A percentile compares a stretch with the other conserved stretches of the same genome.
Conservation (phyloP, 2,888 invertebrate genomes). For the Hirudinaria manillensis region DNA sequence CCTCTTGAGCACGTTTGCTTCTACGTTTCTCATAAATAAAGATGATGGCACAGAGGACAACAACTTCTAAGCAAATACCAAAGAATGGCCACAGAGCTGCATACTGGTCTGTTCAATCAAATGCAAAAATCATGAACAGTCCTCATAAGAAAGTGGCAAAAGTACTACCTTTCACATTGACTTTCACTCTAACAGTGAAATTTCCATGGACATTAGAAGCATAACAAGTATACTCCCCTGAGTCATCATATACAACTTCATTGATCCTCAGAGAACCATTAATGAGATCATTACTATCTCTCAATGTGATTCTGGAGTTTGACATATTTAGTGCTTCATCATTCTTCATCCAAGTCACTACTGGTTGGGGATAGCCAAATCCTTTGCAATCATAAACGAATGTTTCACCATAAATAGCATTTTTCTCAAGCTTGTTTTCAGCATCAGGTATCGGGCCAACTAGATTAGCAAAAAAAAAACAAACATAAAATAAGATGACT, state of each 20-base stretch:
- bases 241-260: conserved; percentile 22
- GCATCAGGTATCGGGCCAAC: not conserved
- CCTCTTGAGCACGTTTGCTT: conserved; percentile 49
- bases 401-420: conserved; percentile 27
- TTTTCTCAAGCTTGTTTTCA: conserved; percentile 10
- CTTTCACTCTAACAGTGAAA: not conserved
- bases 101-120: conserved; percentile 64
- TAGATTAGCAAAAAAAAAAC: too few species aligned
- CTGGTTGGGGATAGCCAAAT: conserved; percentile 18
- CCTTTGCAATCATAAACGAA: conserved; percentile 28
- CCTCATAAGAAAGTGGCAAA: too few species aligned
- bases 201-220: conserved; percentile 5
- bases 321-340: not conserved
- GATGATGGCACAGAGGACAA: conserved; percentile 86
- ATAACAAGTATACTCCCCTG: conserved; percentile 21
- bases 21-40: conserved; percentile 92
- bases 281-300: not conserved
- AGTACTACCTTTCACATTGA: conserved; percentile 37
- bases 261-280: not conserved
- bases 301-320: conserved; percentile 8
- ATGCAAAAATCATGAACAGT: too few species aligned
- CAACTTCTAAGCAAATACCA: conserved; percentile 90
- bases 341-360: not conserved
- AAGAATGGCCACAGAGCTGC: conserved; percentile 96
- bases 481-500: too few species aligned